Evolutionary conservation across 2,888 invertebrate genomes (phyloP).

Genomic region (Rhyacophila evoluta): DNA sequence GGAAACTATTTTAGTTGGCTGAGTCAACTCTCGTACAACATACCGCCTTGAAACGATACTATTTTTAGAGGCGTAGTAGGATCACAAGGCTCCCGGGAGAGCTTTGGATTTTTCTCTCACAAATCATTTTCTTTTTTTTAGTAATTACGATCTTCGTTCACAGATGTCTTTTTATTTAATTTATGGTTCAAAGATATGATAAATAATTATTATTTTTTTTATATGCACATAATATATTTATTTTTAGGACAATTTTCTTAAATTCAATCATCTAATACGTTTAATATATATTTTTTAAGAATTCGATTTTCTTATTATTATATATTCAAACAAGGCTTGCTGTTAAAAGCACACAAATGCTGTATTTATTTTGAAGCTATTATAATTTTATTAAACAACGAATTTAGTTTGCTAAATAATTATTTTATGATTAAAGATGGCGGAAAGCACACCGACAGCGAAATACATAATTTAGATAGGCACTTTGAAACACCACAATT

Average conservation of each 20-base stretch:
- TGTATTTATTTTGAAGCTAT: neutral
- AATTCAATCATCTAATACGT: neutral
- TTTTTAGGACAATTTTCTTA: neutral
- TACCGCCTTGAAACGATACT: constrained; percentile 9
- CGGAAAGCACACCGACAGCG: constrained; percentile 6
- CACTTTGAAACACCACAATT: constrained; percentile 49
- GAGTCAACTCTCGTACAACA: constrained; percentile 24
- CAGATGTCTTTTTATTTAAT: constrained; percentile 18
- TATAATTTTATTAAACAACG: neutral
- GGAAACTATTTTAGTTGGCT: constrained; percentile 24
- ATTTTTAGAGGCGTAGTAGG: constrained; percentile 17
- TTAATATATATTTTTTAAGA: neutral
- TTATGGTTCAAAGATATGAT: constrained; percentile 2
- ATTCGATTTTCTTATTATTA: neutral
- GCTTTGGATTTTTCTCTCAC: constrained; percentile 9
- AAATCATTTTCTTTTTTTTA: constrained; percentile 6
- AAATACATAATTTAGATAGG: constrained; percentile 37
- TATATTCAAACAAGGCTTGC: neutral
- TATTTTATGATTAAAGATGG: neutral
- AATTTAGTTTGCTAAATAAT: neutral
- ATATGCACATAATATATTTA: neutral
- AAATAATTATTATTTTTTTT: neutral
- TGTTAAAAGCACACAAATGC: constrained; percentile 9
- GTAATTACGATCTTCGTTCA: constrained; percentile 11
- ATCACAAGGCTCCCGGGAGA: constrained; percentile 20